Evolutionary conservation across 2,888 invertebrate species (phyloP), one percentile per base, ranked within the genome.

Genomic region (Mesorhabditis spiculigera): DNA sequence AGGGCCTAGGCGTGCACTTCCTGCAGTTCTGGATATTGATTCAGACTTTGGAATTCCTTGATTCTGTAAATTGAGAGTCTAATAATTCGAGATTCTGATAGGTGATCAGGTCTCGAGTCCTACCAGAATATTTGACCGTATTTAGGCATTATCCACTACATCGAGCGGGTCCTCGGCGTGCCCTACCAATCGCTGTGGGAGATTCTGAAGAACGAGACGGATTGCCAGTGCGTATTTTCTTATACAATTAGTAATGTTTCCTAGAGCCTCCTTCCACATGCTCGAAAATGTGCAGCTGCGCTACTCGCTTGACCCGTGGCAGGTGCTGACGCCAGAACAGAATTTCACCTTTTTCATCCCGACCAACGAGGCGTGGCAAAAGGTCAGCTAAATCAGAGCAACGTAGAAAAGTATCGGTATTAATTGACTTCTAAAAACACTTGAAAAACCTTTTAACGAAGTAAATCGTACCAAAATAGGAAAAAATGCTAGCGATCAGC

Each of bases 281-380:
- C 72, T 86, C 71, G 68, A 72, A 28, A 80, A 86, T 63, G 70
- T 84, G 16, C 81, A 86, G 69, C 73, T 86, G 44, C 73, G 81
- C 10, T 85, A 81, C 72, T 77, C 81, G 0, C 75, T 86, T 65
- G 86, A 86, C 72, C 85, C 85, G 5, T 86, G 86, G 86, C 84
- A 86, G 71, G 79, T 86, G 45, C 65, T 85, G 43, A 82, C 82
- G 5, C 84, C 84, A 5, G 84, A 84, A 67, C 86, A 85, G 73
- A 85, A 92, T 69, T 94, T 91, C 88, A 95, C 95, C 1, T 93
- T 92, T 87, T 94, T 95, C 85, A 94, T 93, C 8, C 95, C 95
- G 0, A 90, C 92, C 50, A 92, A 96, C 86, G 91, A 91, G 84
- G 95, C 94, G 68, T 95, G 95, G 95, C 89, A 90, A 67, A 90